Evolutionary conservation across 2,888 invertebrate species (phyloP), one percentile per base, ranked within the genome.

Genomic region (Portevinia maculata): DNA sequence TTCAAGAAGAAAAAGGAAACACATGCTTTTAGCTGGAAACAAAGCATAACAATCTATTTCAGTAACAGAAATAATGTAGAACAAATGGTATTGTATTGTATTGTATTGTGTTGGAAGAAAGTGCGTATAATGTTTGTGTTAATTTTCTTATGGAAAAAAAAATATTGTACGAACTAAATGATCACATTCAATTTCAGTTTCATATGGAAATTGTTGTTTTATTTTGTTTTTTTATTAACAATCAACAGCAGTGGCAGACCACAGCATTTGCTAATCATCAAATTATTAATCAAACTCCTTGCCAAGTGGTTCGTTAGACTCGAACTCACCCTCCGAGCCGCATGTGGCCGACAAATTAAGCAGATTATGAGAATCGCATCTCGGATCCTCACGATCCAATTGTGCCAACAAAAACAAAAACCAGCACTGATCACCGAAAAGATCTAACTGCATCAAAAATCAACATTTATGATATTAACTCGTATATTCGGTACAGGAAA

Each of bases 241-340:
- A 62, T 53, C 71, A 71, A 62, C 71, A 71, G 53, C 34, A 30
- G 37, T 71, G 69, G 39, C 69, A 17, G 41, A 7, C 41, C 39
- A 50, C 21, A 34, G 34, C 21, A 11, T 30, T 60, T 34, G 50
- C 44, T 24, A 62, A 62, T 62, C 44, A 46, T 21, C 46, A 30
- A 64, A 64, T 55, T 46, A 55, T 37, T 24, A 28, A 46, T 59
- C 48, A 69, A 48, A 39, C 11, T 48, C 24, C 15, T 39, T 39
- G 11, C 24, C 19, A 24, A 24, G 24, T 24, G 39, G 17, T 11
- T n/a, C n/a, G n/a, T n/a, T n/a, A 44, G 19, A 32, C 53, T 19
- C 8, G n/a, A 21, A 21, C 21, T 6, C 6, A 64, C 19, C 30
- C 8, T 19, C 11, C 7, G 30, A 57, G 17, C n/a, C 24, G 8